Evolutionary conservation across 2,888 invertebrate genomes (phyloP).

Genomic region (Ophioninae sp.): DNA sequence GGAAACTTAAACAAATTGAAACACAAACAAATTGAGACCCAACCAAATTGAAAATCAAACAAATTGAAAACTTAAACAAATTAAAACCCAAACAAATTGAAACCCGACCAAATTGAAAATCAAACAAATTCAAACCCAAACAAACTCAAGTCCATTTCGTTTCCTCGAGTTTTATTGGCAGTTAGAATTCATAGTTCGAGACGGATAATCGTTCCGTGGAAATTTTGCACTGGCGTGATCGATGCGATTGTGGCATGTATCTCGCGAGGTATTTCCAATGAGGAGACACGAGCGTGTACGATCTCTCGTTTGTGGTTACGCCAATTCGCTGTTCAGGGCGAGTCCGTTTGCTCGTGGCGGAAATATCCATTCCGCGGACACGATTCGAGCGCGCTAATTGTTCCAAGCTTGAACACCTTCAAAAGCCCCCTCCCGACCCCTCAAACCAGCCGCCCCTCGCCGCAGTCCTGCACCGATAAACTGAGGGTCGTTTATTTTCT

Average conservation of each 20-base stretch:
- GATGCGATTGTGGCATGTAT: neutral
- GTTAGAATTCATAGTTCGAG: neutral
- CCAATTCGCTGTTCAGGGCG: slow-evolving; percentile 55
- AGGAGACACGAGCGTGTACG: slow-evolving; percentile 5
- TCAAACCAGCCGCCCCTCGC: neutral
- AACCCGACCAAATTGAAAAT: too few relatives aligned
- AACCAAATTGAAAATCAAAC: too few relatives aligned
- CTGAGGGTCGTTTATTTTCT: slow-evolving; percentile 2
- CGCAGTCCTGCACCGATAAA: neutral
- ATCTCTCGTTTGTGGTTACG: slow-evolving; percentile 39
- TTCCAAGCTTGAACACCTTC: neutral
- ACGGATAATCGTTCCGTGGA: neutral
- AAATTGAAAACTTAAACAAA: too few relatives aligned
- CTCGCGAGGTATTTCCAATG: slow-evolving; percentile 6
- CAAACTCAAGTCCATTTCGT: neutral
- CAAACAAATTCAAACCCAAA: neutral
- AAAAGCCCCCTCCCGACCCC: too few relatives aligned
- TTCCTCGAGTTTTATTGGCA: neutral
- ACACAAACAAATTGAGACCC: too few relatives aligned
- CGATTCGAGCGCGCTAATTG: slow-evolving; percentile 24
- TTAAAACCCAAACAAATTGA: too few relatives aligned
- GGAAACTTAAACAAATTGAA: too few relatives aligned
- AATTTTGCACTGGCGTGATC: slow-evolving; percentile 15
- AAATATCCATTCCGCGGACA: slow-evolving; percentile 3
- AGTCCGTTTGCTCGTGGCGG: slow-evolving; percentile 38